Percentiles rank a stretch among this genome's conserved stretches.
phyloP scores from a whole-genome alignment of 2,888 invertebrate genomes.

The Leptinotarsa tumamoca region DNA sequence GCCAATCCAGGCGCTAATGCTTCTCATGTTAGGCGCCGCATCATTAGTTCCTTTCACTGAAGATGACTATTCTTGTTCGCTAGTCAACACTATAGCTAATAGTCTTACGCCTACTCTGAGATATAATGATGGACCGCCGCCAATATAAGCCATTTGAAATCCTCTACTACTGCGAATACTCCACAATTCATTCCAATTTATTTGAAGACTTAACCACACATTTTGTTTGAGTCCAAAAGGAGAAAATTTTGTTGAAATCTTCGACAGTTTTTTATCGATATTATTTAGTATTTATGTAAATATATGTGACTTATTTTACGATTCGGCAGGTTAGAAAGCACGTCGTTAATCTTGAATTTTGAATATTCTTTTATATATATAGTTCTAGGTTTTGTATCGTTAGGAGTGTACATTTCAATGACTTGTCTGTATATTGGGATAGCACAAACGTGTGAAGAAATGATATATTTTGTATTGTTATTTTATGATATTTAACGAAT shows the following conservation, averaged over 20 bases:
- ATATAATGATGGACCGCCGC: constrained; percentile 94
- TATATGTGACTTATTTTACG: constrained; percentile 49
- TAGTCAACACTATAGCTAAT: constrained; percentile 84
- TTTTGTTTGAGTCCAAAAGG: constrained; percentile 18
- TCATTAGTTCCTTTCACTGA: constrained; percentile 91
- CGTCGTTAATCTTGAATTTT: constrained; percentile 30
- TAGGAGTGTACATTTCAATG: constrained; percentile 50
- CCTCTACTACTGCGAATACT: constrained; percentile 16
- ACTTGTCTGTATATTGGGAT: constrained; percentile 65
- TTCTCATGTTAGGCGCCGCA: constrained; percentile 92
- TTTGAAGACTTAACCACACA: constrained; percentile 40
- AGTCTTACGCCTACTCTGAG: constrained; percentile 90
- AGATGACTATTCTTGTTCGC: constrained; percentile 86
- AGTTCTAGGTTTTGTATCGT: constrained; percentile 43
- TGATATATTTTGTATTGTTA: constrained; percentile 63
- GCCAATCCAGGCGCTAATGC: constrained; percentile 94
- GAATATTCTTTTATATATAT: constrained; percentile 17
- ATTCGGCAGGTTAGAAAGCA: not conserved
- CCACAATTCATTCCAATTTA: constrained; percentile 41
- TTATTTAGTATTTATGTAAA: constrained; percentile 45
- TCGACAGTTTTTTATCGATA: constrained; percentile 38
- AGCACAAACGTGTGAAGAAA: constrained; percentile 55
- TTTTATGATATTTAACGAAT: constrained; percentile 59
- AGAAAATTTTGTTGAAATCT: constrained; percentile 37
- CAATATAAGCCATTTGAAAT: constrained; percentile 72